Percentiles rank a stretch among this genome's conserved stretches.
Conservation (phyloP, 30 jellyfish, hydroid and myxozoan genomes). For the Aurelia sp. region DNA sequence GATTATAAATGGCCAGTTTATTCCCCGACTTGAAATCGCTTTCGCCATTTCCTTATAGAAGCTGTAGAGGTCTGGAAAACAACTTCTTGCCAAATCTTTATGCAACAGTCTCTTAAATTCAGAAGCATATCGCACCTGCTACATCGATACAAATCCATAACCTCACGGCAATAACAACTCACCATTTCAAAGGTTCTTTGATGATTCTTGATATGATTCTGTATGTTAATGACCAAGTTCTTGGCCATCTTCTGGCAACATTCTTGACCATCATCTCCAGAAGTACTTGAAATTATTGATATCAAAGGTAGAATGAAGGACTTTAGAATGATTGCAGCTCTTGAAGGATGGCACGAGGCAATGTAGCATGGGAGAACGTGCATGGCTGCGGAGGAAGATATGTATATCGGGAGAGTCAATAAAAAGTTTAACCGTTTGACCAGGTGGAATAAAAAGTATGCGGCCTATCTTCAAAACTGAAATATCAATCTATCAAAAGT, state of each 20-base stretch:
- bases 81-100: too few species aligned
- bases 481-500: too few species aligned
- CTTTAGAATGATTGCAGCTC: neutral
- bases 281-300: slow-evolving; percentile 8
- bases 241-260: slow-evolving; percentile 5
- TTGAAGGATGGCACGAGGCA: slow-evolving; percentile 2
- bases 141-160: neutral
- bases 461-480: too few species aligned
- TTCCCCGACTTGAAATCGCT: too few species aligned
- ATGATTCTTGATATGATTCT: neutral
- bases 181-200: neutral
- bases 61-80: too few species aligned
- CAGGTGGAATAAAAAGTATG: too few species aligned
- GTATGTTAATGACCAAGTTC: slow-evolving; percentile 16
- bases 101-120: too few species aligned
- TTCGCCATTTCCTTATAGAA: too few species aligned
- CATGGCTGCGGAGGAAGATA: neutral
- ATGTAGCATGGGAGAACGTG: slow-evolving; percentile 44
- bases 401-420: too few species aligned
- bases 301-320: slow-evolving; percentile 38
- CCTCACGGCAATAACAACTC: neutral
- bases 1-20: too few species aligned
- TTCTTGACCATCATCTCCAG: slow-evolving; percentile 2
- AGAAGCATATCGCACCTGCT: too few species aligned
- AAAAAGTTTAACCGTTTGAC: too few species aligned